Evolutionary conservation across 2,888 invertebrate species (phyloP), one percentile per base, ranked within the genome.

Genomic region (Perizoma affinitatum): DNA sequence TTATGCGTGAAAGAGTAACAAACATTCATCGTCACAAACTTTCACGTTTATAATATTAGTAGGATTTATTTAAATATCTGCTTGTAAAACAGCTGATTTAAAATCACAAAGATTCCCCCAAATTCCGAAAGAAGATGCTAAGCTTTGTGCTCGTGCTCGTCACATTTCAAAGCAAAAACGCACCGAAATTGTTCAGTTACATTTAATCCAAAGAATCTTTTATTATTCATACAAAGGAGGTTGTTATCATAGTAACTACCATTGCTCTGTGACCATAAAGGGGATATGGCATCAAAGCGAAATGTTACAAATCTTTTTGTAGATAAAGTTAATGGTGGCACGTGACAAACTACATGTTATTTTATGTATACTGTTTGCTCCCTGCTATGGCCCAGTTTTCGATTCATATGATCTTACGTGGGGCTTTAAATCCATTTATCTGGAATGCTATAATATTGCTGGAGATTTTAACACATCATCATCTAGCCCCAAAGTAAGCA

Each of bases 311-410:
- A 67, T 69, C 67, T 64, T 66, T 66, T 58, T 56, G 62, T 59
- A 58, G 61, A 64, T 59, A 58, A 59, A 64, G 66, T 66, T 69
- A 71, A 71, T 69, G 63, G 69, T 47, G 43, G 34, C 11, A 54
- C 64, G 69, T 69, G 66, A 71, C 66, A 65, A 66, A 68, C 58
- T 63, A 61, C 50, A 55, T 51, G 46, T 41, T 64, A 58, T 50
- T 58, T 52, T 66, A 61, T 69, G 66, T 69, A 59, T 63, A 65
- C 58, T 66, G 47, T 68, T 58, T 65, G 52, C 51, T 52, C 22
- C 10, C n/a, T 48, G 1, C 7, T 38, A 38, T 7, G 38, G 38
- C 38, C 11, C 43, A 43, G 43, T 43, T 43, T 43, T 10, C 43
- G 10, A 43, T 43, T 43, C 43, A 4, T 43, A 10, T 10, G 43